phyloP scores from a whole-genome alignment of 2,888 invertebrate species.

The Magallana nippona region DNA sequence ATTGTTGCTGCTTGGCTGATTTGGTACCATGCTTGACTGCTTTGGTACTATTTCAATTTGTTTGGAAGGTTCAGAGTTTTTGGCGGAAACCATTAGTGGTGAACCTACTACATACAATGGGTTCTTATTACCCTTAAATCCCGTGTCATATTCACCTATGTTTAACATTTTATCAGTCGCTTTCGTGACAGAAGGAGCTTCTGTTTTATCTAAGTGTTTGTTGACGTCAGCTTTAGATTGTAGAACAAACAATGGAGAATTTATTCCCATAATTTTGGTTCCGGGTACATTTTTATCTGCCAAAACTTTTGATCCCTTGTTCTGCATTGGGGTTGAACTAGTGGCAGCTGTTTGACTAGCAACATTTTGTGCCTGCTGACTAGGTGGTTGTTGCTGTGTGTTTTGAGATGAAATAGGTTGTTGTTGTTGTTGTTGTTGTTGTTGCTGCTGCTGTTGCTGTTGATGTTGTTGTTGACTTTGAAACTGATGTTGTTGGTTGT shows the following conservation, averaged over 20 bases:
- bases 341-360: background rate
- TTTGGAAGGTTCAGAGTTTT: background rate
- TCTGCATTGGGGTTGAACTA: background rate
- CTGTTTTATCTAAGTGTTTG: constrained; percentile 6
- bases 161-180: constrained; percentile 28
- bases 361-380: background rate
- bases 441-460: background rate
- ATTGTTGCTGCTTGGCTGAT: background rate
- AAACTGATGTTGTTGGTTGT: background rate
- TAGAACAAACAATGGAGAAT: constrained; percentile 22
- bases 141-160: constrained; percentile 29
- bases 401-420: background rate
- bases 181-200: background rate
- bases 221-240: constrained; percentile 2
- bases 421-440: background rate
- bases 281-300: background rate
- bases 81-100: background rate
- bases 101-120: constrained; percentile 26
- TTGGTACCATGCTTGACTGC: background rate
- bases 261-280: background rate
- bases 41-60: constrained; percentile 1
- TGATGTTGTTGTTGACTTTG: background rate
- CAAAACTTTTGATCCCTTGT: background rate
- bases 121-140: constrained; percentile 27
- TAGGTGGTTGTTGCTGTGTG: background rate